phyloP scores from a whole-genome alignment of 2,888 invertebrate species.

The Drosophila maculinotata region DNA sequence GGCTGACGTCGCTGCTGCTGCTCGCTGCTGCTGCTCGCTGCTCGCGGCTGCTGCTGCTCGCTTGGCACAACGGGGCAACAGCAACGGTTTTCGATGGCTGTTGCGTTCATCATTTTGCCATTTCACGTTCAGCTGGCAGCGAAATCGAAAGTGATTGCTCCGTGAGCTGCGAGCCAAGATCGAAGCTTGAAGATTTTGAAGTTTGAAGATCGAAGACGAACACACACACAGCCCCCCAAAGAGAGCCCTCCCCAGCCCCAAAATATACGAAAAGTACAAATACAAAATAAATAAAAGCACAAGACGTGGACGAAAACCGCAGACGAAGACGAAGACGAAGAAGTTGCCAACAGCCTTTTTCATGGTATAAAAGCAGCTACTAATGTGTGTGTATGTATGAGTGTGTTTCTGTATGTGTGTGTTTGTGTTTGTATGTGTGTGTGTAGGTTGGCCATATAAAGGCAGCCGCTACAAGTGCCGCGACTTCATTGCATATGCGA shows the following conservation, averaged over 20 bases:
- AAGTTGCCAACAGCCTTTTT: slow-evolving; percentile 24
- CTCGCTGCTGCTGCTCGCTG: slow-evolving; percentile 19
- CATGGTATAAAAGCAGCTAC: slow-evolving; percentile 33
- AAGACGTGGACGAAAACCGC: not conserved
- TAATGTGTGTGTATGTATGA: slow-evolving; percentile 10
- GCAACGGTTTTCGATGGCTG: slow-evolving; percentile 79
- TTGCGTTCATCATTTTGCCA: slow-evolving; percentile 84
- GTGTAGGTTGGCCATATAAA: slow-evolving; percentile 49
- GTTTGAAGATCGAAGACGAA: slow-evolving; percentile 31
- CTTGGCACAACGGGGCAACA: slow-evolving; percentile 40
- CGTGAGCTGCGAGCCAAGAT: slow-evolving; percentile 72
- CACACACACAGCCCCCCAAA: slow-evolving; percentile 15
- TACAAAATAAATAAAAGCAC: not conserved
- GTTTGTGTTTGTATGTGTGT: slow-evolving; percentile 14
- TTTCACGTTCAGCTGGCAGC: slow-evolving; percentile 84
- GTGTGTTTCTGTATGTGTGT: not conserved
- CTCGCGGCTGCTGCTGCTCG: slow-evolving; percentile 22
- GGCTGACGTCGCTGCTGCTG: slow-evolving; percentile 5
- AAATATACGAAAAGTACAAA: not conserved
- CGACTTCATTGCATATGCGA: slow-evolving; percentile 59
- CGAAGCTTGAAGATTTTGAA: slow-evolving; percentile 37
- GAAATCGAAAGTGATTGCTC: slow-evolving; percentile 84
- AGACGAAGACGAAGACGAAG: slow-evolving; percentile 16
- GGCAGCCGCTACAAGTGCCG: slow-evolving; percentile 61
- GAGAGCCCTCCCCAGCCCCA: slow-evolving; percentile 7